These are phyloP conservation scores for Carollia perspicillata DNA, from an alignment of 2,113 vertebrate genomes.

Conservation along the genomic window DNA sequence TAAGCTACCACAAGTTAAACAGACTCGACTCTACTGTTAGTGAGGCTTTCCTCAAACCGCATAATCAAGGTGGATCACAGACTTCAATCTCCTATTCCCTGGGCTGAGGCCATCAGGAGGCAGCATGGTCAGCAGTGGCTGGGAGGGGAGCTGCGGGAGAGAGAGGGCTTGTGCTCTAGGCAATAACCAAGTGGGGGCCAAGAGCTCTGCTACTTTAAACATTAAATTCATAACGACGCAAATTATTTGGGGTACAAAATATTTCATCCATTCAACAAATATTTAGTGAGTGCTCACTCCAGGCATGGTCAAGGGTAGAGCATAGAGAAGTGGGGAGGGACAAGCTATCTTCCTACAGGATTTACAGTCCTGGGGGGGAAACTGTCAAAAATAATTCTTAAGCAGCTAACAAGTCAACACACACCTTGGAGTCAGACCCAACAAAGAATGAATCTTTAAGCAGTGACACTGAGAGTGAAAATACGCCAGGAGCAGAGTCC, in stretches of 20 bases:
- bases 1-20: neutral
- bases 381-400: neutral
- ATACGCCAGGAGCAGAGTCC: neutral
- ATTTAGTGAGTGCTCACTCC: neutral
- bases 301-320: too few relatives aligned
- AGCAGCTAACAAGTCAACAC: neutral
- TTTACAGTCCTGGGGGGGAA: neutral
- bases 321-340: too few relatives aligned
- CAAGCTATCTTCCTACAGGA: neutral
- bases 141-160: neutral
- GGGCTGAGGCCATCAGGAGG: neutral
- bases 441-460: neutral
- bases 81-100: neutral
- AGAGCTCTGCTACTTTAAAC: neutral
- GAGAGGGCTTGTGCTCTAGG: neutral
- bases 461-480: neutral
- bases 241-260: neutral
- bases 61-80: conserved; percentile 25
- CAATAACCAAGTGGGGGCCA: neutral
- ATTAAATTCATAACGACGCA: neutral
- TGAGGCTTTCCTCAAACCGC: conserved; percentile 54
- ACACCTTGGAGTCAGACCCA: neutral
- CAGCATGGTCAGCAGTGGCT: neutral
- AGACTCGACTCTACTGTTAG: neutral
- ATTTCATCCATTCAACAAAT: neutral